Base-by-base conservation (phyloP, 2,797 vertebrate species). In the Lacerta viridis region DNA sequence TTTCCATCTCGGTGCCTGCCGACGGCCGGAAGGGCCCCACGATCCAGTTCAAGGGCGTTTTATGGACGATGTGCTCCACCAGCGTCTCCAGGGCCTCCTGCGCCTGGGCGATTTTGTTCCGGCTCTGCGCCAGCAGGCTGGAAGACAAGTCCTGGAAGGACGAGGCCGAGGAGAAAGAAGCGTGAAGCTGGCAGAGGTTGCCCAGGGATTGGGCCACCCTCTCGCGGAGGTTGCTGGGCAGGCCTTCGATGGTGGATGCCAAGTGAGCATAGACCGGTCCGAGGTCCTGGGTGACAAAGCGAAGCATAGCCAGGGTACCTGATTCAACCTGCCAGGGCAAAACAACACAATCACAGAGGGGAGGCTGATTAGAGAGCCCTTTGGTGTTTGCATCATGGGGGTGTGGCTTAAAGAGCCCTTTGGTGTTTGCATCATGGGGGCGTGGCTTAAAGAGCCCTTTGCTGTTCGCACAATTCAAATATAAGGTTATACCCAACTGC, bases 11-110 rank as follows among this genome's bases (percentile, higher is more conserved):
- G 71, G 93, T 89, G 68, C 85, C 87, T 86, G 87, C 33, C 3
- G 80, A 84, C 0, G 98, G 98, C 36, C 96, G 96, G 69, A 99
- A 99, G 39, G 98, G 99, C 41, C 99, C 99, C 90, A 99, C 98
- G 5, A 99, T 91, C 99, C 99, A 99, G 89, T 96, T 98, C 36
- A 99, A 95, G 0, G 98, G 98, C 0, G 91, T 96, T 94, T 98
- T 98, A 92, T 96, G 96, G 1, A 98, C 92, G 2, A 99, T 96
- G 3, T 97, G 98, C 10, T 98, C 97, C 41, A 98, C 93, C 29
- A 98, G 95, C 20, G 95, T 96, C 91, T 99, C 98, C 13, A 99
- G 93, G 69, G 98, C 98, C 72, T 98, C 92, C 0, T 25, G 61
- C 68, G 95, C 96, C 77, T 93, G 91, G 36, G 91, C 85, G 39